Percentiles rank a stretch among this genome's conserved stretches.
These are phyloP conservation scores for Cynaeus angustus DNA, from an alignment of 2,888 invertebrate genomes.

Conservation along the genomic window DNA sequence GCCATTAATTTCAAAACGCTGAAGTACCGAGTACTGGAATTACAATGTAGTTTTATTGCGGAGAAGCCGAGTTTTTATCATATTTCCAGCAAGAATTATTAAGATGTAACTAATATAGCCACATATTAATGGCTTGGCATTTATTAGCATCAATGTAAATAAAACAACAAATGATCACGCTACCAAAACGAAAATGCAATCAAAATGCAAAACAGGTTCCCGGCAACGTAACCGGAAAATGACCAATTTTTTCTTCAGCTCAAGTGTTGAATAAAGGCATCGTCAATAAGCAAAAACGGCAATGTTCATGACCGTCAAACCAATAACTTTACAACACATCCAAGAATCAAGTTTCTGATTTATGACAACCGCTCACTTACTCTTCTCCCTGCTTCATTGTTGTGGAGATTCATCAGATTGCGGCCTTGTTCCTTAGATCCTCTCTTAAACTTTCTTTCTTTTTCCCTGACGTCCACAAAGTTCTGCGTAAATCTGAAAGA, in stretches of 20 bases:
- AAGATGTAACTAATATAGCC: conserved; percentile 26
- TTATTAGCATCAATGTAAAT: conserved; percentile 34
- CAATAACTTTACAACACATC: background rate
- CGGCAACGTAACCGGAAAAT: conserved; percentile 17
- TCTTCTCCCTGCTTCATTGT: conserved; percentile 97
- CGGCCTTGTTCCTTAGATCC: conserved; percentile 89
- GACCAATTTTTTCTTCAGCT: background rate
- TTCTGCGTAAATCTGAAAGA: conserved; percentile 89
- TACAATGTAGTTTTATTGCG: conserved; percentile 49
- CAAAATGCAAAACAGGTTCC: conserved; percentile 38
- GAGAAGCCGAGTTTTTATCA: conserved; percentile 17
- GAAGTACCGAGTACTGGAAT: conserved; percentile 9
- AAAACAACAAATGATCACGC: conserved; percentile 25
- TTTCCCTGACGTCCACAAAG: conserved; percentile 94
- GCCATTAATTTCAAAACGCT: conserved; percentile 25
- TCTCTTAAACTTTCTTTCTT: conserved; percentile 88
- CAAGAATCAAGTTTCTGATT: conserved; percentile 10
- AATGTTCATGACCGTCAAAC: too few relatives aligned
- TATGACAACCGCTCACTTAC: conserved; percentile 79
- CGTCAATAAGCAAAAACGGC: background rate
- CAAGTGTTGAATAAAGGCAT: background rate
- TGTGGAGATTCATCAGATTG: conserved; percentile 96
- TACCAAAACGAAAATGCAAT: conserved; percentile 31
- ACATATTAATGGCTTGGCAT: conserved; percentile 40
- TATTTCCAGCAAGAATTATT: conserved; percentile 30